Conservation (phyloP, 2,113 vertebrate genomes). For the Camarhynchus parvulus region DNA sequence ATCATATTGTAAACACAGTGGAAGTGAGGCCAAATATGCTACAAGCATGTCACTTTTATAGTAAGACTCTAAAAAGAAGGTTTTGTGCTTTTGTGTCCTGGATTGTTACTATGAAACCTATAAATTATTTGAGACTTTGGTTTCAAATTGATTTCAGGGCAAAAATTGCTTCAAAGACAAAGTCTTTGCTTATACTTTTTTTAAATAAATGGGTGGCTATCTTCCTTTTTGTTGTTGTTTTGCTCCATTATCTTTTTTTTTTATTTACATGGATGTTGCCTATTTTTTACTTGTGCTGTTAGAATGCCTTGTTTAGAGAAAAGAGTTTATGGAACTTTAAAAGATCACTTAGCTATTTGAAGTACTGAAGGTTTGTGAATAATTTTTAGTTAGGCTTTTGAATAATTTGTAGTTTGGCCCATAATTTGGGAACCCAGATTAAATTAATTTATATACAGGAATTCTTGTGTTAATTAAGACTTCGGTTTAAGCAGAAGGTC, state of each 20-base stretch:
- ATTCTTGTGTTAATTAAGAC: constrained; percentile 48
- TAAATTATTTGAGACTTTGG: not conserved
- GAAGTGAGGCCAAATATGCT: not conserved
- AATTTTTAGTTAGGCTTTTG: not conserved
- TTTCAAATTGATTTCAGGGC: not conserved
- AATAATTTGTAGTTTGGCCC: not conserved
- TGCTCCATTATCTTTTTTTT: not conserved
- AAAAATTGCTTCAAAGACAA: not conserved
- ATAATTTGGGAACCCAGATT: not conserved
- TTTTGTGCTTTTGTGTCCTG: not conserved
- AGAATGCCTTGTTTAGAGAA: not conserved
- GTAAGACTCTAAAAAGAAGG: not conserved
- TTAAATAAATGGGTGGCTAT: not conserved
- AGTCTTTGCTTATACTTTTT: not conserved
- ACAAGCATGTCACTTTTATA: not conserved
- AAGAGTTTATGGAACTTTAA: constrained; percentile 5
- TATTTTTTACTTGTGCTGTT: not conserved
- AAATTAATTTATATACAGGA: not conserved
- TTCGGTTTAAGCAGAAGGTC: constrained; percentile 33
- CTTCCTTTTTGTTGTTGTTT: not conserved
- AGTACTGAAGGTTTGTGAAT: not conserved
- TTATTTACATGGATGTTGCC: not conserved
- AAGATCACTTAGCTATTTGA: not conserved
- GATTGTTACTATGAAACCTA: not conserved
- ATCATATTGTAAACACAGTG: not conserved